phyloP scores from a whole-genome alignment of 2,113 vertebrate species.

The Oncorhynchus clarkii region DNA sequence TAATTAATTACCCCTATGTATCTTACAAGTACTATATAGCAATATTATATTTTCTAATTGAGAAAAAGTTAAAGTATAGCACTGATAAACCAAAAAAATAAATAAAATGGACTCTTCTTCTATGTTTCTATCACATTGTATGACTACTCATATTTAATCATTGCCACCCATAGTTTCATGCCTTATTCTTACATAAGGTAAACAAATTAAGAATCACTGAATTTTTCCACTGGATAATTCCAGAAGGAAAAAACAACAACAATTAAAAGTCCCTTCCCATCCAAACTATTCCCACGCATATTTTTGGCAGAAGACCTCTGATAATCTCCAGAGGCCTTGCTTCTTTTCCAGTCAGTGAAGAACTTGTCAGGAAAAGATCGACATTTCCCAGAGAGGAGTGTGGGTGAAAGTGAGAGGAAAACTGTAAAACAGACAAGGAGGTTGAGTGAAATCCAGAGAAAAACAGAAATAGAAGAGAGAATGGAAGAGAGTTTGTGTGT shows the following conservation, averaged over 20 bases:
- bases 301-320: conserved; percentile 89
- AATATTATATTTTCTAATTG: conserved; percentile 27
- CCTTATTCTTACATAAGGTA: conserved; percentile 58
- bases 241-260: conserved; percentile 76
- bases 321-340: conserved; percentile 85
- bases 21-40: conserved; percentile 32
- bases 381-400: conserved; percentile 91
- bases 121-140: conserved; percentile 13
- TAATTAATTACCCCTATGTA: conserved; percentile 36
- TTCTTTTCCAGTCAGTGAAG: conserved; percentile 89
- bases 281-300: conserved; percentile 93
- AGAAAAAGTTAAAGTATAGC: not conserved
- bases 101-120: not conserved
- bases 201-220: conserved; percentile 72
- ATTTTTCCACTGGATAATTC: conserved; percentile 84
- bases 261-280: conserved; percentile 83
- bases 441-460: conserved; percentile 57
- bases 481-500: conserved; percentile 67
- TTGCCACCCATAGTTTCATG: conserved; percentile 60
- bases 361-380: conserved; percentile 96
- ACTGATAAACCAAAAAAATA: not conserved
- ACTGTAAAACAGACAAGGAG: conserved; percentile 64
- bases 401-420: conserved; percentile 72
- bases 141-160: conserved; percentile 45
- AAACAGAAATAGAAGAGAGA: conserved; percentile 66